phyloP scores from a whole-genome alignment of 2,888 invertebrate species.

The Andrena flavipes region DNA sequence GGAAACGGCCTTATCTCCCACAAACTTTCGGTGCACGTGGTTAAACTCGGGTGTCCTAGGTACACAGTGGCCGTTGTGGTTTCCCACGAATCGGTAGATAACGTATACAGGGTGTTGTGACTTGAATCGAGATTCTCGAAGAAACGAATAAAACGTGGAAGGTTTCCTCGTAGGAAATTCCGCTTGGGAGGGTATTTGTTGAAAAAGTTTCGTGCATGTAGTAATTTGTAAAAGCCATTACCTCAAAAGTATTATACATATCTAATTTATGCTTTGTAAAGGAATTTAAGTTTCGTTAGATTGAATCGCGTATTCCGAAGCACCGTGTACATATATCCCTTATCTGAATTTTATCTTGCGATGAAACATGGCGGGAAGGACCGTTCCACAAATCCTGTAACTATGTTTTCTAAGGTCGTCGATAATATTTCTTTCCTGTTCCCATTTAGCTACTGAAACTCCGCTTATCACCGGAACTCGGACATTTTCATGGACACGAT shows the following conservation, averaged over 20 bases:
- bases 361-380: constrained; percentile 10
- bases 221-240: no score
- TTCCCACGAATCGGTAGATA: constrained; percentile 27
- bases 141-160: background rate
- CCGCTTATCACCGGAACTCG: background rate
- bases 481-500: no score
- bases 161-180: background rate
- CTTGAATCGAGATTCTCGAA: background rate
- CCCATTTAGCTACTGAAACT: background rate
- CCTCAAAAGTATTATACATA: no score
- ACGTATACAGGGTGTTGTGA: background rate
- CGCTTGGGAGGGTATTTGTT: no score
- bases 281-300: background rate
- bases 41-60: constrained; percentile 31
- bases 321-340: constrained; percentile 13
- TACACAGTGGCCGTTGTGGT: constrained; percentile 16
- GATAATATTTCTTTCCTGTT: background rate
- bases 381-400: constrained; percentile 7
- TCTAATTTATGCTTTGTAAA: background rate
- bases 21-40: constrained; percentile 25
- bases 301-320: background rate
- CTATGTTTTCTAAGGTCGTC: background rate
- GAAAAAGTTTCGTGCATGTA: no score
- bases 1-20: constrained; percentile 32
- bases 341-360: constrained; percentile 34